Base-by-base conservation (phyloP, 2,797 vertebrate species). In the Uromys caudimaculatus region DNA sequence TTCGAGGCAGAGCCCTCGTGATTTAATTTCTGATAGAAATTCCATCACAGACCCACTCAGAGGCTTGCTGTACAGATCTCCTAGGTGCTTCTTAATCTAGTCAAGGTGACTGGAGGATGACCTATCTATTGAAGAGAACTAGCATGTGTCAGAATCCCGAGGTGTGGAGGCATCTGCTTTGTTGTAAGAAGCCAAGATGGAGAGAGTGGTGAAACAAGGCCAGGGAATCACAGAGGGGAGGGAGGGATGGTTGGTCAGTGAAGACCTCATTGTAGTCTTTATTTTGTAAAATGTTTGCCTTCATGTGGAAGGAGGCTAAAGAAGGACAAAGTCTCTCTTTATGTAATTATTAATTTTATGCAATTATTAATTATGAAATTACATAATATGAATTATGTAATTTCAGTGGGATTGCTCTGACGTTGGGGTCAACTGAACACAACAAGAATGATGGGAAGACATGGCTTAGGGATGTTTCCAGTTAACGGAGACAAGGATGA, bases 231-330 rank as follows among this genome's bases (percentile, higher is more conserved):
- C 6, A 10, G 47, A 5, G 47, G 2, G 1, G 1, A 19, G 6
- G 14, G 38, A 19, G 17, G 32, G 17, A 27, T 6, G 16, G 6
- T 14, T 0, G 6, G 24, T 0, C 0, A 1, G 11, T 0, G 2
- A 4, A 47, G 41, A 54, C 12, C 10, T 3, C 6, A 0, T 13
- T 52, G 13, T 0, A 44, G 52, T 12, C 29, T 62, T 29, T 52
- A 47, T 14, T 76, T 38, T 21, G 24, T 16, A 93, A 58, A 29
- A 0, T 32, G 19, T 75, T 29, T 3, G 21, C 32, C 47, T 44
- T 13, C 29, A 2, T 73, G n/a, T 21, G 4, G 35, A 38, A 10
- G 4, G 13, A 16, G 38, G 29, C 17, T 41, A 4, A 14, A n/a
- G 38, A 29, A 54, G 27, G 35, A 44, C 16, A 23, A 23, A 16